Evolutionary conservation across 2,113 vertebrate species (phyloP).

Genomic region (Oenanthe oenanthe): DNA sequence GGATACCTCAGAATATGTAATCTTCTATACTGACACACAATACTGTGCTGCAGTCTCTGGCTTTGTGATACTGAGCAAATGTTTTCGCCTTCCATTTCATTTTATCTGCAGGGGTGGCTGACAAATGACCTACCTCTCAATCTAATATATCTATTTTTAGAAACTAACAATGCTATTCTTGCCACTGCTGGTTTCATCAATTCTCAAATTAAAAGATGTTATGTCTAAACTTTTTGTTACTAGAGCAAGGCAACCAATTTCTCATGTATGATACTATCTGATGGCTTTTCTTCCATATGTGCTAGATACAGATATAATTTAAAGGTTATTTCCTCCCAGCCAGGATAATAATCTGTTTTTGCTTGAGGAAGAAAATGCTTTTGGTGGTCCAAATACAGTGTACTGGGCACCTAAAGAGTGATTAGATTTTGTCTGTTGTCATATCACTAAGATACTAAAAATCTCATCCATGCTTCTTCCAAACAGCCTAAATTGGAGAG

Average conservation of each 20-base stretch:
- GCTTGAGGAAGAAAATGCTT: background rate
- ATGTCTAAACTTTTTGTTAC: background rate
- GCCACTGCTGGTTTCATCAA: slow-evolving; percentile 3
- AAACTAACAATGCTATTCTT: slow-evolving; percentile 28
- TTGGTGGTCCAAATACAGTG: background rate
- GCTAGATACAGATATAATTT: background rate
- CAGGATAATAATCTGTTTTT: background rate
- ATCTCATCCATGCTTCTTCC: background rate
- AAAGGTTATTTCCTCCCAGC: background rate
- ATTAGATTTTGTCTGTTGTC: background rate
- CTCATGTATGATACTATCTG: background rate
- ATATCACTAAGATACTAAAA: background rate
- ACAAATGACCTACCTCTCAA: slow-evolving; percentile 27
- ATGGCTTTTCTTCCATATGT: slow-evolving; percentile 6
- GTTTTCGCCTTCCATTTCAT: background rate
- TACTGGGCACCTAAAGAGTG: background rate
- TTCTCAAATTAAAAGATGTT: slow-evolving; percentile 56
- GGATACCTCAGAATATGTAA: background rate
- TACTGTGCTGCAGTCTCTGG: background rate
- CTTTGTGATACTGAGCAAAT: background rate
- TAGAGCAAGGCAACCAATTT: slow-evolving; percentile 5
- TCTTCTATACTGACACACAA: background rate
- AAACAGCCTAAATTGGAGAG: background rate
- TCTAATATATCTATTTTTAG: background rate
- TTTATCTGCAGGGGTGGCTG: background rate